Base-by-base conservation (phyloP, 1,140 invertebrate genomes). In the Lithobius niger region DNA sequence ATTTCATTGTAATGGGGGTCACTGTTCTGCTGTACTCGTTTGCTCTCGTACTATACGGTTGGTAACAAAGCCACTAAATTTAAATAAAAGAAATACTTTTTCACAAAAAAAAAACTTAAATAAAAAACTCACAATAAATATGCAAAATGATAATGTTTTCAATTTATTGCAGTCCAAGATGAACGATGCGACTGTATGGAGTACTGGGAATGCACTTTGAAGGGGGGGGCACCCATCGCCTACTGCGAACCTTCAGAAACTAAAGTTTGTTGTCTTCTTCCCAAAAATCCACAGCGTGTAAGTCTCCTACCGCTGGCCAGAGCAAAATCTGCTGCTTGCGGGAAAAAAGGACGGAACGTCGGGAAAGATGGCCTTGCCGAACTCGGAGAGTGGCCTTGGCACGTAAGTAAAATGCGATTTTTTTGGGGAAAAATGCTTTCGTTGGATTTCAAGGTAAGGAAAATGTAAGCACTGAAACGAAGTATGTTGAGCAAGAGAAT, bases 351-450 rank as follows among this genome's bases (percentile, higher is more conserved):
- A 15, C 55, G 57, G 10, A 61, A 65, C 52, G 60, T 56, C 24
- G 60, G 60, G 0, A 62, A 61, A 50, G 67, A 69, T n/a, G 69
- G 69, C 4, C 25, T 66, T 15, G 68, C 73, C 1, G 69, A 71
- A 56, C 64, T 70, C 49, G 65, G 62, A 4, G 73, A 74, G 61
- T 74, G 73, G 73, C 69, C 70, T 3, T 74, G 73, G 73, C 73
- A 74, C 63, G 73, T 73, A 60, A 71, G 69, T 69, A 24, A 10
- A 10, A 13, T 2, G 13, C 22, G 3, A 24, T 52, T 36, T 21
- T 22, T 51, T 49, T 26, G 28, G 28, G 13, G 21, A 57, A 18
- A 40, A 24, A 19, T n/a, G n/a, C n/a, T n/a, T n/a, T n/a, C n/a
- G n/a, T n/a, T n/a, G n/a, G n/a, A n/a, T n/a, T n/a, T n/a, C n/a